Percentiles rank a stretch among this genome's conserved stretches.
Evolutionary conservation across 2,888 invertebrate species (phyloP).

Genomic region (Aphidoletes aphidimyza): DNA sequence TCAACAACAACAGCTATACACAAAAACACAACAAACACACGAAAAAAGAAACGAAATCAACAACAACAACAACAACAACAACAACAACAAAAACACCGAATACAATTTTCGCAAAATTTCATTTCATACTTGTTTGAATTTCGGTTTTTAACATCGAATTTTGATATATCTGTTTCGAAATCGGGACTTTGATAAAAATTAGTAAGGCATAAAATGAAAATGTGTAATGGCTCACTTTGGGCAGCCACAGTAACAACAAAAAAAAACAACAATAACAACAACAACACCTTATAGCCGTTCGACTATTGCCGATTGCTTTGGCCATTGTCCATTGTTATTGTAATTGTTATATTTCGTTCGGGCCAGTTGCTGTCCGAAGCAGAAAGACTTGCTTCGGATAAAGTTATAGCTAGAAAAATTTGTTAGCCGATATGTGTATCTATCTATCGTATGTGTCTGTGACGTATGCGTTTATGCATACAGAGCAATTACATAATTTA

Average conservation of each 20-base stretch:
- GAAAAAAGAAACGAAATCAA: not conserved
- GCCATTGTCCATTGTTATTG: not conserved
- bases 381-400: conserved; percentile 25
- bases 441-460: not conserved
- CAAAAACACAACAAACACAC: too few relatives aligned
- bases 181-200: conserved; percentile 44
- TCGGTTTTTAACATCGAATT: conserved; percentile 39
- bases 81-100: not conserved
- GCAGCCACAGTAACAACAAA: too few relatives aligned
- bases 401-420: too few relatives aligned
- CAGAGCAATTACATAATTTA: conserved; percentile 44
- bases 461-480: conserved; percentile 49
- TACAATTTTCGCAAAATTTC: conserved; percentile 38
- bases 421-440: not conserved
- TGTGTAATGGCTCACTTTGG: not conserved
- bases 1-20: too few relatives aligned
- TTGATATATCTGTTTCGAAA: conserved; percentile 28
- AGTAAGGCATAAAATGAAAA: not conserved
- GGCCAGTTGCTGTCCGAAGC: conserved; percentile 5
- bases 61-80: not conserved
- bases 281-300: too few relatives aligned
- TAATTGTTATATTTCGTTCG: not conserved
- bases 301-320: too few relatives aligned
- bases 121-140: conserved; percentile 49
- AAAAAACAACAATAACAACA: conserved; percentile 1